Percentiles rank a stretch among this genome's conserved stretches.
phyloP scores from a whole-genome alignment of 92 coral and sea anemone species.

The Epizoanthus ramosus region DNA sequence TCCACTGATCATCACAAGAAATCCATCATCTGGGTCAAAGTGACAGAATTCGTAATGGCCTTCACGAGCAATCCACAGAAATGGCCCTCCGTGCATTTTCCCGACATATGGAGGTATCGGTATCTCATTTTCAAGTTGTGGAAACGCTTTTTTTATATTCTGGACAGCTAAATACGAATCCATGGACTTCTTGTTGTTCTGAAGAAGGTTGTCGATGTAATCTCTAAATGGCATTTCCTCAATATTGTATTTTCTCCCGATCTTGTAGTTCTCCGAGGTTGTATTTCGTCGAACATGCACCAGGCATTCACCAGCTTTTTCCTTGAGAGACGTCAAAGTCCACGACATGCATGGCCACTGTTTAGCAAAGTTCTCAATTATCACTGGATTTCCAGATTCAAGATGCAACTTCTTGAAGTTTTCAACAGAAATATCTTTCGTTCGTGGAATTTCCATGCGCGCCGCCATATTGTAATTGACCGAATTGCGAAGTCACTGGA shows the following conservation, averaged over 20 bases:
- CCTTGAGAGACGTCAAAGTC: slow-evolving; percentile 39
- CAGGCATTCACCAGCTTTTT: slow-evolving; percentile 39
- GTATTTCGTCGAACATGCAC: slow-evolving; percentile 60
- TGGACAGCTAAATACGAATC: slow-evolving; percentile 57
- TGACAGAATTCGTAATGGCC: slow-evolving; percentile 58
- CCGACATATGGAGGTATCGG: slow-evolving; percentile 46
- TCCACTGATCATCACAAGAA: slow-evolving; percentile 51
- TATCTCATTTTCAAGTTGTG: slow-evolving; percentile 39
- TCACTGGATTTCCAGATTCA: slow-evolving; percentile 40
- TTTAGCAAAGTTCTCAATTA: slow-evolving; percentile 45
- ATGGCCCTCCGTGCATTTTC: slow-evolving; percentile 53
- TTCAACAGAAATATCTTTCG: slow-evolving; percentile 42
- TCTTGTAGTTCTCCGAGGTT: slow-evolving; percentile 33
- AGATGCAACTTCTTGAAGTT: slow-evolving; percentile 41
- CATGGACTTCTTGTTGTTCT: slow-evolving; percentile 45
- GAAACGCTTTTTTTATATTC: slow-evolving; percentile 52
- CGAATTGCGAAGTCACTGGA: no score
- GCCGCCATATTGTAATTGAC: slow-evolving; percentile 15
- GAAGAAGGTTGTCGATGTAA: slow-evolving; percentile 41
- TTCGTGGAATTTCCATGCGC: slow-evolving; percentile 35
- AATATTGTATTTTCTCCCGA: slow-evolving; percentile 50
- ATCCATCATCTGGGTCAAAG: slow-evolving; percentile 54
- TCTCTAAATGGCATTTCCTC: slow-evolving; percentile 40
- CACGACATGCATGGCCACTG: slow-evolving; percentile 53
- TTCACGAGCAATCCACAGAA: slow-evolving; percentile 45